These are phyloP conservation scores for Eptesicus fuscus DNA, from an alignment of 2,113 vertebrate genomes.

Conservation along the genomic window DNA sequence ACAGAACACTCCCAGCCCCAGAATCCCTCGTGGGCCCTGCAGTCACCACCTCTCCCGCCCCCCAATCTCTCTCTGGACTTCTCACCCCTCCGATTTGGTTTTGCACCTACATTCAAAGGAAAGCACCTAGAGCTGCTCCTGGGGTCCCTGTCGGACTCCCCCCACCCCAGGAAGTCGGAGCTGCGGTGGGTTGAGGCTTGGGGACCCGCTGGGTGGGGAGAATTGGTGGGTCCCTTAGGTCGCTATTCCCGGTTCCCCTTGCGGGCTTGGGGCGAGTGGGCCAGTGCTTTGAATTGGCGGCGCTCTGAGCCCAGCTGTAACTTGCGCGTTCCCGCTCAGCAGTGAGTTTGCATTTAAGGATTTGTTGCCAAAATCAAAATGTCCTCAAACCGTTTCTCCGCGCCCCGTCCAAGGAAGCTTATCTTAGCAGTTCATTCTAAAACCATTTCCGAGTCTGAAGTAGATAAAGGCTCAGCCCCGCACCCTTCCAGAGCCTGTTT, in stretches of 20 bases:
- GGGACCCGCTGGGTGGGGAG: not conserved
- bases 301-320: not conserved
- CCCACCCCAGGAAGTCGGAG: not conserved
- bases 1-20: not conserved
- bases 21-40: not conserved
- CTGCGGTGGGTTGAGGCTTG: not conserved
- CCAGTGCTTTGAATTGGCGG: not conserved
- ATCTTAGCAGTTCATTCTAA: constrained; percentile 87
- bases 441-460: constrained; percentile 84
- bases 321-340: not conserved
- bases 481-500: constrained; percentile 69
- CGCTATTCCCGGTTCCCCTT: not conserved
- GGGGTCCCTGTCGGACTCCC: too few species aligned
- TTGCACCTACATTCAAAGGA: not conserved
- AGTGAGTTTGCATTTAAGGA: not conserved
- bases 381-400: not conserved
- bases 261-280: not conserved
- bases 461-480: constrained; percentile 77
- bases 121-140: not conserved
- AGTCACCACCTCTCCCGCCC: too few species aligned
- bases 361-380: constrained; percentile 15
- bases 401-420: constrained; percentile 72
- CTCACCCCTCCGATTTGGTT: not conserved
- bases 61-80: not conserved
- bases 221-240: not conserved